Evolutionary conservation across 1,140 invertebrate genomes (phyloP).

Genomic region (Drosophila sturtevanti): DNA sequence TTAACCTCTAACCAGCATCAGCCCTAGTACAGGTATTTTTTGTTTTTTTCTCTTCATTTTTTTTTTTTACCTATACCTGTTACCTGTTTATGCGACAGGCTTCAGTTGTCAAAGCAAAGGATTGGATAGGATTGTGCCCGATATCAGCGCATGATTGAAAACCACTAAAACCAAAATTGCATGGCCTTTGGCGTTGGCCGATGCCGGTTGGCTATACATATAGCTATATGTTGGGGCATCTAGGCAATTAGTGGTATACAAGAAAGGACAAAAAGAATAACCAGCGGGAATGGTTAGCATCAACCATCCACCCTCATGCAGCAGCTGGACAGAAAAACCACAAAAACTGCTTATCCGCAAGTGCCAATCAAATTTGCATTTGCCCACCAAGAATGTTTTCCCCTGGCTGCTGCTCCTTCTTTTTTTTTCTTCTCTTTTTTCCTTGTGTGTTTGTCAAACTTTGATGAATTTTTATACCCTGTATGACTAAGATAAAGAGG

Average conservation of each 20-base stretch:
- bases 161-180: slow-evolving; percentile 53
- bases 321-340: slow-evolving; percentile 8
- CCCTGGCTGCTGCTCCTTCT: slow-evolving; percentile 9
- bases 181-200: slow-evolving; percentile 39
- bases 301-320: slow-evolving; percentile 31
- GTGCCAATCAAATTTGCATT: slow-evolving; percentile 65
- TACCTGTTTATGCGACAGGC: slow-evolving; percentile 13
- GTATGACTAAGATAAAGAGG: background rate
- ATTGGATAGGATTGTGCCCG: slow-evolving; percentile 7
- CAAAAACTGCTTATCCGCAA: slow-evolving; percentile 29
- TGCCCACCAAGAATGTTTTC: slow-evolving; percentile 21
- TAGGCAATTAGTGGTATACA: slow-evolving; percentile 51
- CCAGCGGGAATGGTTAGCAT: background rate
- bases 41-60: background rate
- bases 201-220: background rate
- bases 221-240: background rate
- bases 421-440: slow-evolving; percentile 10
- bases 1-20: slow-evolving; percentile 38
- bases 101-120: slow-evolving; percentile 44
- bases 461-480: slow-evolving; percentile 49
- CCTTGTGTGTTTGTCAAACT: background rate
- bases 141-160: slow-evolving; percentile 76
- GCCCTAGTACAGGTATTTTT: slow-evolving; percentile 22
- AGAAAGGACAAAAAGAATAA: slow-evolving; percentile 16
- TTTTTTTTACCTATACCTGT: no score